phyloP scores from a whole-genome alignment of 2,888 invertebrate genomes.

The Lutraria lutraria region DNA sequence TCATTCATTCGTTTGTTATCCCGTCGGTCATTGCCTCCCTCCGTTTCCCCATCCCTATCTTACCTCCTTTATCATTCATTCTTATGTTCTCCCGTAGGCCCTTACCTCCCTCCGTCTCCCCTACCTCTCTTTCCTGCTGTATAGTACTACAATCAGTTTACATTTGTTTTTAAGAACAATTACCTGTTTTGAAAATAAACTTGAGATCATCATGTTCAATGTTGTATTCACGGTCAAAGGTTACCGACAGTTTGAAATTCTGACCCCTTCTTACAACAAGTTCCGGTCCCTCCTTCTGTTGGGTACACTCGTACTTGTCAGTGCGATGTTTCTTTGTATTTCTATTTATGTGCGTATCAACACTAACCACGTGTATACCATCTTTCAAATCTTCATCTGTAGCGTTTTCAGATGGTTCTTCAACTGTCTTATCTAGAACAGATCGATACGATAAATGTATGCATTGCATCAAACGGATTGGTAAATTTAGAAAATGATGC shows the following conservation, averaged over 20 bases:
- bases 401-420: not conserved
- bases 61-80: too few species aligned
- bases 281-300: slow-evolving; percentile 44
- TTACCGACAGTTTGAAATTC: slow-evolving; percentile 67
- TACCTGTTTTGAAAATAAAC: slow-evolving; percentile 70
- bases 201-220: slow-evolving; percentile 61
- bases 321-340: slow-evolving; percentile 50
- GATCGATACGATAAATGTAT: too few species aligned
- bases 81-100: too few species aligned
- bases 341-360: slow-evolving; percentile 47
- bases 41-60: too few species aligned
- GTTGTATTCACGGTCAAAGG: slow-evolving; percentile 63
- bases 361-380: slow-evolving; percentile 34
- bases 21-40: too few species aligned
- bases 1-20: too few species aligned
- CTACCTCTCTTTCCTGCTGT: too few species aligned
- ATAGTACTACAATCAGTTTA: too few species aligned
- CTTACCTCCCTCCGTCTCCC: too few species aligned
- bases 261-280: slow-evolving; percentile 88
- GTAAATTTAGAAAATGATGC: not conserved
- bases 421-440: not conserved
- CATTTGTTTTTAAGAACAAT: not conserved
- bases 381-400: slow-evolving; percentile 29
- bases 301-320: slow-evolving; percentile 51
- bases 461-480: too few species aligned